Evolutionary conservation across 2,888 invertebrate species (phyloP), one percentile per base, ranked within the genome.

Genomic region (Villa cingulata): DNA sequence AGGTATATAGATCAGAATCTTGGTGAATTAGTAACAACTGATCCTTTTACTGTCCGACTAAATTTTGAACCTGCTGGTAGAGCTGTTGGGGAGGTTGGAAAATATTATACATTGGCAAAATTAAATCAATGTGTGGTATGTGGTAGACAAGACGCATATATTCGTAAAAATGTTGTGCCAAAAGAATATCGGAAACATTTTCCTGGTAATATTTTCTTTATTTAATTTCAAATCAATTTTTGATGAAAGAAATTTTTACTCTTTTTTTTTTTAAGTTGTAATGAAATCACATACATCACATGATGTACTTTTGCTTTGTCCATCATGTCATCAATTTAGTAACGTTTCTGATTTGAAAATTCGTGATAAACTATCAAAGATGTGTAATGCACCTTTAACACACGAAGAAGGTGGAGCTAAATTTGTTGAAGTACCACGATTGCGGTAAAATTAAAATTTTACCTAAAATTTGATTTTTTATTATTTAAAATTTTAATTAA

Each of bases 271-370:
- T 65, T 53, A 70, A 75, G 77, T 75, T 43, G 71, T 82, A 37
- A 79, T 87, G 78, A 88, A 88, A 63, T 78, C 83, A 20, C 86
- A 86, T 63, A 77, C 80, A 7, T 86, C 85, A 0, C 88, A 88
- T 64, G 88, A 89, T 66, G 77, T 87, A 41, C 66, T 88, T 23
- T 63, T 87, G 50, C 64, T 89, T 42, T 89, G 88, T 64, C 71
- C 74, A 37, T 50, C 57, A 1, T 89, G 88, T 60, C 87, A 89
- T 66, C 78, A 78, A 58, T 62, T 66, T 20, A 83, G 84, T 64
- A 83, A 82, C 62, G 70, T 72, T 37, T 70, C 71, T 34, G 87
- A 87, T 65, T 68, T 73, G 45, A 61, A 63, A 5, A 62, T 85
- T 54, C 74, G 83, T 43, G 69, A 70, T 54, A 64, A 70, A 44